These are phyloP conservation scores for Nylanderia fulva DNA, from an alignment of 1,140 invertebrate genomes.

Conservation along the genomic window DNA sequence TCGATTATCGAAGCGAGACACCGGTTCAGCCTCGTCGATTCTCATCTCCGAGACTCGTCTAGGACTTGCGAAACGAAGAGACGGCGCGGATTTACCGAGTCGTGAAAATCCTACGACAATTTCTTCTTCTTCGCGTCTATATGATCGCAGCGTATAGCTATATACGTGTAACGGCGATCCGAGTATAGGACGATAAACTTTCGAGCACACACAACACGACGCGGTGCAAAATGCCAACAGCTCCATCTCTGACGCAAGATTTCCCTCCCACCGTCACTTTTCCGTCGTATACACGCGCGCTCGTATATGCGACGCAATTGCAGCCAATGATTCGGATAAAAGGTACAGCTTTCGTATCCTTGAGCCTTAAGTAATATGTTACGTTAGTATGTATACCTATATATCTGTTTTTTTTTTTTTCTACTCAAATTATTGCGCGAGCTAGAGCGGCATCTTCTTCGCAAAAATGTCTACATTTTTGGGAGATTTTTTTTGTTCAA, in stretches of 20 bases:
- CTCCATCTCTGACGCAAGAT: slow-evolving; percentile 75
- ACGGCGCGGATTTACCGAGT: slow-evolving; percentile 24
- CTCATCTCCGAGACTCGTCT: slow-evolving; percentile 33
- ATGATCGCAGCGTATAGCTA: slow-evolving; percentile 26
- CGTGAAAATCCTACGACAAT: slow-evolving; percentile 58
- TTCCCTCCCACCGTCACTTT: slow-evolving; percentile 57
- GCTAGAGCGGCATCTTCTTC: not conserved
- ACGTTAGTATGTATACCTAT: too few relatives aligned
- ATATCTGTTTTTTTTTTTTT: not conserved
- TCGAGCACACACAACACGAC: slow-evolving; percentile 63
- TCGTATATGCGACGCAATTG: slow-evolving; percentile 11
- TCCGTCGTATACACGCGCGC: slow-evolving; percentile 1
- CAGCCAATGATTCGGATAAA: slow-evolving; percentile 22
- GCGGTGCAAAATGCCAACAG: slow-evolving; percentile 76
- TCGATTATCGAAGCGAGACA: slow-evolving; percentile 52
- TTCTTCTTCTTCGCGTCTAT: slow-evolving; percentile 26
- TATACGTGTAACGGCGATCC: slow-evolving; percentile 42
- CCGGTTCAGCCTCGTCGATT: not conserved
- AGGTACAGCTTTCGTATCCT: not conserved
- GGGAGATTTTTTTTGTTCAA: not conserved
- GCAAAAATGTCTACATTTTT: not conserved
- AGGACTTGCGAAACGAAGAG: slow-evolving; percentile 45
- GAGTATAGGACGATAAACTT: slow-evolving; percentile 74
- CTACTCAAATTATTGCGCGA: not conserved
- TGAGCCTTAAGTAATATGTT: not conserved